These are phyloP conservation scores for Cephus runcator DNA, from an alignment of 2,888 invertebrate species.

Conservation along the genomic window DNA sequence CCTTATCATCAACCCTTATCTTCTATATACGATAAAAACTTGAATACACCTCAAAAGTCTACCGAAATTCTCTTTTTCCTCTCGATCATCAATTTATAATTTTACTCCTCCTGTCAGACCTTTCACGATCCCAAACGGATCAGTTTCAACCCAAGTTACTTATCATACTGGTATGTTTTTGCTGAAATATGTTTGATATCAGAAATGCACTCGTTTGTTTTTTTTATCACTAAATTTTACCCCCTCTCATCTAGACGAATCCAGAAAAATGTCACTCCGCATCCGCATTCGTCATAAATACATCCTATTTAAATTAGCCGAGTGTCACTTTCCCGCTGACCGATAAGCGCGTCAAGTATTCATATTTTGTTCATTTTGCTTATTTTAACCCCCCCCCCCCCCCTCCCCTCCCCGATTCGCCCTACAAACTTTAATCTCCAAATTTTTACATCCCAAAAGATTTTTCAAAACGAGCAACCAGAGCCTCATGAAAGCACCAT, in stretches of 20 bases:
- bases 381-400: no score
- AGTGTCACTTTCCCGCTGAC: no score
- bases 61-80: neutral
- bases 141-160: neutral
- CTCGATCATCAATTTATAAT: neutral
- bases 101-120: neutral
- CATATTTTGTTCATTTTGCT: no score
- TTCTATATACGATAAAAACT: neutral
- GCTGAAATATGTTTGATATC: neutral
- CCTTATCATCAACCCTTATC: neutral
- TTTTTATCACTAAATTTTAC: neutral
- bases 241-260: neutral
- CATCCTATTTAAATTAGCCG: no score
- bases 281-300: no score
- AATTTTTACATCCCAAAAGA: neutral
- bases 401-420: neutral
- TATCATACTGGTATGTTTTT: constrained; percentile 5
- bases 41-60: neutral
- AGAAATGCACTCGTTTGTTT: neutral
- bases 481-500: neutral
- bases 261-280: no score
- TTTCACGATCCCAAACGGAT: neutral
- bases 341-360: no score
- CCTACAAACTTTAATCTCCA: neutral
- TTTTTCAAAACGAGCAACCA: neutral